Percentiles rank a stretch among this genome's conserved stretches.
These are phyloP conservation scores for Cheilosia urbana DNA, from an alignment of 2,888 invertebrate genomes.

Conservation along the genomic window DNA sequence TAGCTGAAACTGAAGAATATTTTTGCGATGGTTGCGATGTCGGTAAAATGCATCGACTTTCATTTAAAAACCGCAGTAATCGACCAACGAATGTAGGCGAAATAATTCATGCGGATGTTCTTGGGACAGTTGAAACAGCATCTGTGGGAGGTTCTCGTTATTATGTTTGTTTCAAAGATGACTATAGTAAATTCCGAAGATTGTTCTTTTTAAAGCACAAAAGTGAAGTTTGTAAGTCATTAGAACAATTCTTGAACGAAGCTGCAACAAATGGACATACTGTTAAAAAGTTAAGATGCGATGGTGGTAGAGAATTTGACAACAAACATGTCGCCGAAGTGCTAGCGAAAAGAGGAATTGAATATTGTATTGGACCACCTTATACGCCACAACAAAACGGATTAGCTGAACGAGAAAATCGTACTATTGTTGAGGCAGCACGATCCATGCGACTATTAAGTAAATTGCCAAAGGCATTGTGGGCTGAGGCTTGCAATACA, in stretches of 20 bases:
- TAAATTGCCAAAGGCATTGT: slow-evolving; percentile 9
- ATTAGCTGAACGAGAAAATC: slow-evolving; percentile 18
- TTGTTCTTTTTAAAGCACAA: slow-evolving; percentile 27
- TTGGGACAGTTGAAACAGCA: slow-evolving; percentile 38
- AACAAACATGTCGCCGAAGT: not conserved
- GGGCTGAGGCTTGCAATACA: slow-evolving; percentile 23
- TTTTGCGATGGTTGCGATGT: slow-evolving; percentile 47
- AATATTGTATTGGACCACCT: slow-evolving; percentile 11
- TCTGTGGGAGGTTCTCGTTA: slow-evolving; percentile 36
- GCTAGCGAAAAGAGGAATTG: slow-evolving; percentile 9
- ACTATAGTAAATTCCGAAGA: slow-evolving; percentile 35
- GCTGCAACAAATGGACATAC: slow-evolving; percentile 34
- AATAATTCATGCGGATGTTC: slow-evolving; percentile 32
- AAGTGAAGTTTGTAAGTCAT: slow-evolving; percentile 27
- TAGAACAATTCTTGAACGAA: slow-evolving; percentile 40
- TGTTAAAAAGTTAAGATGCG: slow-evolving; percentile 50
- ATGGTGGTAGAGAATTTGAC: slow-evolving; percentile 29
- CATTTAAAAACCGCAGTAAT: slow-evolving; percentile 42
- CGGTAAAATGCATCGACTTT: slow-evolving; percentile 52
- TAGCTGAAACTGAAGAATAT: slow-evolving; percentile 18
- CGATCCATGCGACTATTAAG: slow-evolving; percentile 20
- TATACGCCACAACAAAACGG: slow-evolving; percentile 24
- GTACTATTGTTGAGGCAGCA: slow-evolving; percentile 26
- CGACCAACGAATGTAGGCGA: slow-evolving; percentile 22
- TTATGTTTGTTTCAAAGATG: slow-evolving; percentile 42